A percentile compares a stretch with the other conserved stretches of the same genome.
Conservation (phyloP, 2,113 vertebrate genomes). For the Alligator sinensis region DNA sequence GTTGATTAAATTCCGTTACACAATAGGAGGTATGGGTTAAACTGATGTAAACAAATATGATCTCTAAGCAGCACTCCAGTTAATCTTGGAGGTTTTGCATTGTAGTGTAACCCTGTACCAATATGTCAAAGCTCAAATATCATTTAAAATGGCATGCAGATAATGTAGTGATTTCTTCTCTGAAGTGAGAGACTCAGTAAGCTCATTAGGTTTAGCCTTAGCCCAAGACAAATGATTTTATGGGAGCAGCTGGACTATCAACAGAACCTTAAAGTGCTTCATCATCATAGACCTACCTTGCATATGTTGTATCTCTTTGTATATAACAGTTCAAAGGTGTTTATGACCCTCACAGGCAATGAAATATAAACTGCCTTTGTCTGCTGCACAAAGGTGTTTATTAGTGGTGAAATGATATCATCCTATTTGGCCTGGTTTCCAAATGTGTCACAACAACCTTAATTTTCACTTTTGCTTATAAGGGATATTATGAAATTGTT, state of each 20-base stretch:
- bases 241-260: not conserved
- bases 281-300: not conserved
- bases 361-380: conserved; percentile 42
- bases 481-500: not conserved
- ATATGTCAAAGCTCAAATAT: conserved; percentile 71
- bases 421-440: not conserved
- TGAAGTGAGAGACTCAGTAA: not conserved
- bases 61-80: not conserved
- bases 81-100: not conserved
- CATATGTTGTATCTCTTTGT: not conserved
- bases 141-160: conserved; percentile 66
- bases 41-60: not conserved
- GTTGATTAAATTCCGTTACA: not conserved
- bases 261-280: conserved; percentile 11
- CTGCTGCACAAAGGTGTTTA: not conserved
- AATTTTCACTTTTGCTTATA: not conserved
- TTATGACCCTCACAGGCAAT: not conserved
- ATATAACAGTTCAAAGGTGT: not conserved
- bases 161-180: conserved; percentile 54
- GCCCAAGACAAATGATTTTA: not conserved
- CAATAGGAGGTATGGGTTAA: not conserved
- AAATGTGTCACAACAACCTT: not conserved
- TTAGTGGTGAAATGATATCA: not conserved
- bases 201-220: not conserved
- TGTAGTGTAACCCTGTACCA: not conserved